Evolutionary conservation across 2,797 vertebrate genomes (phyloP).

Genomic region (Lagocephalus sceleratus): DNA sequence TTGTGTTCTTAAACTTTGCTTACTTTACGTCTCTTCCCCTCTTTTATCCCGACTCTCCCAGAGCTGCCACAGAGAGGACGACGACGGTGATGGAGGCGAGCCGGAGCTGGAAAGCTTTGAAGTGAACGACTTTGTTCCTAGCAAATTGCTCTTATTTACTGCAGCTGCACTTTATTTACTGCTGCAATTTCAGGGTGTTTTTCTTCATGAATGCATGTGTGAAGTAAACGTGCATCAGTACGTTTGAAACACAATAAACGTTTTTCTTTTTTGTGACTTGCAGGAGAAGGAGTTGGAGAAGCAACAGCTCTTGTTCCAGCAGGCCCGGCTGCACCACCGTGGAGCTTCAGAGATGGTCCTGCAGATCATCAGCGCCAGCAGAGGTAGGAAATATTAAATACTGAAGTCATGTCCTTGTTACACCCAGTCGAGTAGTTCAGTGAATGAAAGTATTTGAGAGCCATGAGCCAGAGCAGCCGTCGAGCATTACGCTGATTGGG

Average conservation of each 20-base stretch:
- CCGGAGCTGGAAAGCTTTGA: conserved; percentile 92
- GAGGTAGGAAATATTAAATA: conserved; percentile 72
- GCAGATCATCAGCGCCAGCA: conserved; percentile 89
- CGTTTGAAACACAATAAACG: background rate
- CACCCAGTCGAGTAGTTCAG: too few relatives aligned
- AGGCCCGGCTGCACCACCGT: conserved; percentile 87
- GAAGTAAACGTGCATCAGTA: background rate
- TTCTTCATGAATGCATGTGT: conserved; percentile 4
- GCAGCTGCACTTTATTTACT: conserved; percentile 6
- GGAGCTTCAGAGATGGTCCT: conserved; percentile 94
- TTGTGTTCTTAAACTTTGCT: too few relatives aligned
- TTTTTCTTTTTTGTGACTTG: conserved; percentile 3
- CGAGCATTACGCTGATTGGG: conserved; percentile 18
- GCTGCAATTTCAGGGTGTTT: too few relatives aligned
- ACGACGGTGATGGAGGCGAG: conserved; percentile 74
- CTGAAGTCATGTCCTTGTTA: background rate
- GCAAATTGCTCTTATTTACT: background rate
- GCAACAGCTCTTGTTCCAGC: conserved; percentile 91
- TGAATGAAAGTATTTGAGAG: too few relatives aligned
- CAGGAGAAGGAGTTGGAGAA: conserved; percentile 98
- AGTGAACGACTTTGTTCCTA: conserved; percentile 71
- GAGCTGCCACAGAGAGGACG: conserved; percentile 89
- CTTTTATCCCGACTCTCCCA: conserved; percentile 45
- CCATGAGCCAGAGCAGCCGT: background rate
- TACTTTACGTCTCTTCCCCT: conserved; percentile 12